Percentiles rank a stretch among this genome's conserved stretches.
Evolutionary conservation across 92 coral and sea anemone genomes (phyloP).

Genomic region (Porites evermanni): DNA sequence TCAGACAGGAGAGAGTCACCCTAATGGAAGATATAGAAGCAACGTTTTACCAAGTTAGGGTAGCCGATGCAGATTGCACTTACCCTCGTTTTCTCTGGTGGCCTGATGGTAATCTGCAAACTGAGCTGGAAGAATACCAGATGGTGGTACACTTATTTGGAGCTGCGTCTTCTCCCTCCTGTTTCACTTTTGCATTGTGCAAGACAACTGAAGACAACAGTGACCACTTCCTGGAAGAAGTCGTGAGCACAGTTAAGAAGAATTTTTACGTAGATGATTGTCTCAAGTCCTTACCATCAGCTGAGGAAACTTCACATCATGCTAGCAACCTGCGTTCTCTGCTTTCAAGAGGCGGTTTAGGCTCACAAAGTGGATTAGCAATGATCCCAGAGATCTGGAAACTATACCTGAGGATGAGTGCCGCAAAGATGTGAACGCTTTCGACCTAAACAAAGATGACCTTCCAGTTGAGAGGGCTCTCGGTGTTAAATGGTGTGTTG

Average conservation of each 20-base stretch:
- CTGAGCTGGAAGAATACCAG: conserved; percentile 18
- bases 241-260: neutral
- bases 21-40: too few relatives aligned
- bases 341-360: conserved; percentile 13
- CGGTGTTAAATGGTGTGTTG: conserved; percentile 3
- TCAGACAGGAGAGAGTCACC: too few relatives aligned
- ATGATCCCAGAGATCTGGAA: conserved; percentile 2
- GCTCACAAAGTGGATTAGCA: conserved; percentile 26
- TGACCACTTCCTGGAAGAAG: neutral
- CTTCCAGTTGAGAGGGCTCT: too few relatives aligned
- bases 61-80: too few relatives aligned
- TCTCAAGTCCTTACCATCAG: conserved; percentile 5
- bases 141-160: conserved; percentile 37
- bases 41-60: too few relatives aligned
- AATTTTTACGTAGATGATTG: conserved; percentile 33
- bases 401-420: conserved; percentile 25
- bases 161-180: conserved; percentile 25
- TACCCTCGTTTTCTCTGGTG: too few relatives aligned
- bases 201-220: conserved; percentile 29
- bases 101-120: conserved; percentile 31
- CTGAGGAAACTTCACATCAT: conserved; percentile 1
- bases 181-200: conserved; percentile 24
- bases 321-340: neutral
- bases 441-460: neutral
- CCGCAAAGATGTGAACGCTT: too few relatives aligned